Percentiles rank a stretch among this genome's conserved stretches.
phyloP scores from a whole-genome alignment of 2,113 vertebrate species.

The Vireo altiloquus region DNA sequence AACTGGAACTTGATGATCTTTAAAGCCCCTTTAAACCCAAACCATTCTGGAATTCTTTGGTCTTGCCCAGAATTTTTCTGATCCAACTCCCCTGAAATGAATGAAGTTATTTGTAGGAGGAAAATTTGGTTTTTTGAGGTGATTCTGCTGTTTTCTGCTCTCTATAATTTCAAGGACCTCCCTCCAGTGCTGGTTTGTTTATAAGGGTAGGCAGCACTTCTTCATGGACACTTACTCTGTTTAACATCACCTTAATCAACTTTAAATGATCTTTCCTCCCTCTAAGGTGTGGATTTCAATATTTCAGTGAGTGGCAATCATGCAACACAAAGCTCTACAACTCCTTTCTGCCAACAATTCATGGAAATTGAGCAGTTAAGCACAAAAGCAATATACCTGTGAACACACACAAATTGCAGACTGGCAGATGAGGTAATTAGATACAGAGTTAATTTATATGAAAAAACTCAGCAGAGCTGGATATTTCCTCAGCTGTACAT shows the following conservation, averaged over 20 bases:
- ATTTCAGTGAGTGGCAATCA: neutral
- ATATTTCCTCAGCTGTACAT: neutral
- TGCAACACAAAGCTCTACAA: neutral
- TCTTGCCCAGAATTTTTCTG: neutral
- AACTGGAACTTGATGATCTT: neutral
- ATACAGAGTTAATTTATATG: neutral
- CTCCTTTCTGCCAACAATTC: neutral
- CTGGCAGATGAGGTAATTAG: slow-evolving; percentile 40
- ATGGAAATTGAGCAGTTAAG: slow-evolving; percentile 53
- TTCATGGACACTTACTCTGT: neutral
- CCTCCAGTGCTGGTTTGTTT: neutral
- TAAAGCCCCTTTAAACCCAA: neutral
- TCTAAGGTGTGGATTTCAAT: neutral
- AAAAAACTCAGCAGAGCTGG: neutral
- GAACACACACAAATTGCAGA: neutral
- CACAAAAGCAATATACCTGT: slow-evolving; percentile 39
- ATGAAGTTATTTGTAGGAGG: neutral
- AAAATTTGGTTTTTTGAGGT: neutral
- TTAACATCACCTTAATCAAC: neutral
- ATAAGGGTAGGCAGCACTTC: neutral
- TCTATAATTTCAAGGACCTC: neutral
- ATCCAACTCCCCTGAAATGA: neutral
- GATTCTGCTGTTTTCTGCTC: neutral
- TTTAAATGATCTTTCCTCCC: neutral
- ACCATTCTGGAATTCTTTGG: accelerated